Base-by-base conservation (phyloP, 2,113 vertebrate species). In the Pangasianodon hypophthalmus region DNA sequence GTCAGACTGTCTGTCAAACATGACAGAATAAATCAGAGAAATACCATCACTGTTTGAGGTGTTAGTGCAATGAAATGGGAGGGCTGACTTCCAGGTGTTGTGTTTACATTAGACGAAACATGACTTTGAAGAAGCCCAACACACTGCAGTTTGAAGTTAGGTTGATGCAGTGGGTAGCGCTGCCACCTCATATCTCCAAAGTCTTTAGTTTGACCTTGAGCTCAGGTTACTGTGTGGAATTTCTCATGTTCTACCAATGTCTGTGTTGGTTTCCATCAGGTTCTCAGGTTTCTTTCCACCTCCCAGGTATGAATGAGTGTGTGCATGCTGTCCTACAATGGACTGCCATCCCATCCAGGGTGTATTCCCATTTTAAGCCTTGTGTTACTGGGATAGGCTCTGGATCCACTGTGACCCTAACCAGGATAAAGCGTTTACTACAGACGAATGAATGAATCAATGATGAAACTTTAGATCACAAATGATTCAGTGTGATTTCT, bases 1-100 rank as follows among this genome's bases (percentile, higher is more conserved):
- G 81, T 37, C 81, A 58, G 81, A 83, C 79, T 16, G 79, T 81
- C 79, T 54, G 46, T 81, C 48, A 52, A 52, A 32, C 54, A 41
- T 60, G 54, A 60, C 19, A 14, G 82, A 84, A 84, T 41, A 44
- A 41, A 58, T 24, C 4, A 60, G 75, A 26, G 10, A 79, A 79
- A 48, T 29, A 48, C 44, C 75, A 24, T 41, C 16, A 24, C 32
- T 58, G n/a, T 41, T 81, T 83, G 54, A 41, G 2, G n/a, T 52
- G 14, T 52, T n/a, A 16, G 26, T 21, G 3, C 1, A 37, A 21
- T 83, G 54, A 58, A 60, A 44, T 32, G 16, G 82, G 21, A 58
- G 32, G 52, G 32, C 5, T 37, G 54, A 10, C 32, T 41, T 58
- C 16, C 52, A 82, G n/a, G 32, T 41, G 19, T 24, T 58, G 9